Evolutionary conservation across 2,888 invertebrate species (phyloP).

Genomic region (Zygaena filipendulae): DNA sequence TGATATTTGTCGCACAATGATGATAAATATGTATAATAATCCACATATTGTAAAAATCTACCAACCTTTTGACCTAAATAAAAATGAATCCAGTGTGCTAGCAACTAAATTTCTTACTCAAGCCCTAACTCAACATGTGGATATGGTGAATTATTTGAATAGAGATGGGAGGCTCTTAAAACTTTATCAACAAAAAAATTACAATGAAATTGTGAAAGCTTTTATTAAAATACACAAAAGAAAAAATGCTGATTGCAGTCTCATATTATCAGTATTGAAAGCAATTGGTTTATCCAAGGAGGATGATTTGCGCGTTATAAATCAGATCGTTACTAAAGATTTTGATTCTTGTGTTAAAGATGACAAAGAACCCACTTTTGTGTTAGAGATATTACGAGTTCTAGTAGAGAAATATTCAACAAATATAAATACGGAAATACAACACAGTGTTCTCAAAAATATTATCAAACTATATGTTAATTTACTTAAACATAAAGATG

Average conservation of each 20-base stretch:
- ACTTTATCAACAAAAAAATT: conserved; percentile 66
- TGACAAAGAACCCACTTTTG: conserved; percentile 60
- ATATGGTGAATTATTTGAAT: conserved; percentile 37
- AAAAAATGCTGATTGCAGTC: conserved; percentile 35
- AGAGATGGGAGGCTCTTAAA: conserved; percentile 41
- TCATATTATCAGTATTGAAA: conserved; percentile 49
- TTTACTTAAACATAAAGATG: conserved; percentile 42
- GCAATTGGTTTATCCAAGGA: conserved; percentile 39
- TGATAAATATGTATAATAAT: conserved; percentile 43
- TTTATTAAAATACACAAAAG: conserved; percentile 55
- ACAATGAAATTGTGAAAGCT: conserved; percentile 46
- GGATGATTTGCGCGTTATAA: conserved; percentile 51
- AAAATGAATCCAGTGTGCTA: conserved; percentile 27
- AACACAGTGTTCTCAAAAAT: conserved; percentile 38
- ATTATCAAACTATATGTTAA: conserved; percentile 49
- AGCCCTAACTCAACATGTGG: conserved; percentile 31
- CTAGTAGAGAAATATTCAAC: conserved; percentile 55
- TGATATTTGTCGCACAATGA: conserved; percentile 35
- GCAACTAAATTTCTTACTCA: conserved; percentile 44
- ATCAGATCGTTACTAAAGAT: conserved; percentile 40
- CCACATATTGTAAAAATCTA: conserved; percentile 46
- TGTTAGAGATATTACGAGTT: conserved; percentile 54
- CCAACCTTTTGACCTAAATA: conserved; percentile 36
- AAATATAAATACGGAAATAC: conserved; percentile 30
- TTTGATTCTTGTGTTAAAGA: conserved; percentile 40